Evolutionary conservation across 23 tunicate genomes (phyloP).

Genomic region (Halocynthia aurantium): DNA sequence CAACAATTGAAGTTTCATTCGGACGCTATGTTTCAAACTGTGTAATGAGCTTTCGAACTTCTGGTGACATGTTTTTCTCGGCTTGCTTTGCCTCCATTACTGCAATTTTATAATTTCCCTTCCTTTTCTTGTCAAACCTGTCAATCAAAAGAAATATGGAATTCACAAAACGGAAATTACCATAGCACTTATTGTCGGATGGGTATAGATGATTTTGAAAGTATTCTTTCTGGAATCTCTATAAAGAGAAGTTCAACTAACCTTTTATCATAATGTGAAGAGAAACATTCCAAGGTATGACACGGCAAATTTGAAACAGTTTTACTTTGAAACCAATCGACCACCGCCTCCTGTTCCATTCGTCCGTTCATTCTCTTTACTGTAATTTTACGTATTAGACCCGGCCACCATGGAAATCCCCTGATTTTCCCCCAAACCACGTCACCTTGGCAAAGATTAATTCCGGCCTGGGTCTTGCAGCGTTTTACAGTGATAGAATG

Average conservation of each 20-base stretch:
- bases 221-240: too few relatives aligned
- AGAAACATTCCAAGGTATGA: conserved; percentile 39
- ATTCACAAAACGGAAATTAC: background rate
- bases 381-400: conserved; percentile 41
- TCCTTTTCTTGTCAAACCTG: conserved; percentile 60
- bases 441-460: conserved; percentile 63
- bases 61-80: conserved; percentile 66
- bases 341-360: conserved; percentile 68
- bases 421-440: conserved; percentile 75
- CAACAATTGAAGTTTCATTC: too few relatives aligned
- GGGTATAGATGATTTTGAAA: too few relatives aligned
- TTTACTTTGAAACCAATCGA: conserved; percentile 68
- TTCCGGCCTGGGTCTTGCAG: conserved; percentile 58
- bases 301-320: conserved; percentile 64
- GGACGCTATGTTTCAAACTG: conserved; percentile 66
- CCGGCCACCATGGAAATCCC: conserved; percentile 96
- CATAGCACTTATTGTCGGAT: background rate
- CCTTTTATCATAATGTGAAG: conserved; percentile 48
- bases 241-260: background rate
- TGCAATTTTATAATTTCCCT: conserved; percentile 74
- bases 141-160: background rate
- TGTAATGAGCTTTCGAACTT: conserved; percentile 66
- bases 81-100: conserved; percentile 59
- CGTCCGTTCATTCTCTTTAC: conserved; percentile 53
- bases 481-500: conserved; percentile 60